These are phyloP conservation scores for Betta splendens DNA, from an alignment of 2,797 vertebrate species.

Conservation along the genomic window DNA sequence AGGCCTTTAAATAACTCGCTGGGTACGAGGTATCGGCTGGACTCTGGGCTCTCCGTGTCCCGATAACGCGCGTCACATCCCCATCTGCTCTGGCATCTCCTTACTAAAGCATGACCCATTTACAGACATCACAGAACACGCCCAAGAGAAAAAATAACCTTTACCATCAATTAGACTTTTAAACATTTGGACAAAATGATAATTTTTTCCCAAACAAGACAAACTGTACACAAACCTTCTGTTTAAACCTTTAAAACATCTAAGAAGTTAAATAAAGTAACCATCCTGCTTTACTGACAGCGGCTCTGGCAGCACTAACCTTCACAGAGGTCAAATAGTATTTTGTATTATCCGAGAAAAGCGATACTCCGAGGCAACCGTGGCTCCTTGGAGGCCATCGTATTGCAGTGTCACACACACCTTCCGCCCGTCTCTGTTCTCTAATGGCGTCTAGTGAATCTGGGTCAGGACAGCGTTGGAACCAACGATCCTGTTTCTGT, in stretches of 20 bases:
- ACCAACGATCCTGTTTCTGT: slow-evolving; percentile 30
- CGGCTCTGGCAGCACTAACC: slow-evolving; percentile 2
- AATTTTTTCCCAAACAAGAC: neutral
- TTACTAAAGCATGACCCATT: slow-evolving; percentile 63
- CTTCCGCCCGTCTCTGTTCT: neutral
- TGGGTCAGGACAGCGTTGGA: slow-evolving; percentile 36
- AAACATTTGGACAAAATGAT: neutral
- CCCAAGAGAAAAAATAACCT: too few species aligned
- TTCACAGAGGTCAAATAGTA: slow-evolving; percentile 25
- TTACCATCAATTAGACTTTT: too few species aligned
- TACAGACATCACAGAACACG: slow-evolving; percentile 48
- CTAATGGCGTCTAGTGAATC: slow-evolving; percentile 37
- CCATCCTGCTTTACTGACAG: neutral
- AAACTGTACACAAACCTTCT: neutral
- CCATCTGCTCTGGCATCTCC: slow-evolving; percentile 49
- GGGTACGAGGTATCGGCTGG: slow-evolving; percentile 28
- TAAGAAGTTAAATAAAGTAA: neutral
- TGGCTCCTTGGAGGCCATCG: slow-evolving; percentile 14
- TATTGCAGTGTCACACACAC: slow-evolving; percentile 13
- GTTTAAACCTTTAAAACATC: neutral
- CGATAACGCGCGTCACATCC: slow-evolving; percentile 51
- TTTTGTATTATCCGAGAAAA: slow-evolving; percentile 36
- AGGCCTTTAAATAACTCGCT: slow-evolving; percentile 73
- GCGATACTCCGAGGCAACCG: slow-evolving; percentile 21
- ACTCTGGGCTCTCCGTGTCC: slow-evolving; percentile 39